Percentiles rank a stretch among this genome's conserved stretches.
These are phyloP conservation scores for Silurus meridionalis DNA, from an alignment of 2,113 vertebrate species.

Conservation along the genomic window DNA sequence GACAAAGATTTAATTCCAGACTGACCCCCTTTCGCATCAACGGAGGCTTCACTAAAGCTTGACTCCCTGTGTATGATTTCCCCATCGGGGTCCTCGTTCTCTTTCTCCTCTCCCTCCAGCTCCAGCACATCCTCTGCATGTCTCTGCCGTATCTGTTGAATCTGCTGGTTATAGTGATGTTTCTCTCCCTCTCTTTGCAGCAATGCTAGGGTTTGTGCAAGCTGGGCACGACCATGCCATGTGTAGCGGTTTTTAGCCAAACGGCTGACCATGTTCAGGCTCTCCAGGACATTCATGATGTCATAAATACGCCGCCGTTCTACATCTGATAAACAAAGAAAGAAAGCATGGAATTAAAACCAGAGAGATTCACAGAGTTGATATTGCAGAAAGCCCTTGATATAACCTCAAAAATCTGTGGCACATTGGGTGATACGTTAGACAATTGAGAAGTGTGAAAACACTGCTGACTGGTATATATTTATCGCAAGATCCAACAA, in stretches of 20 bases:
- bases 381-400: neutral
- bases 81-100: constrained; percentile 65
- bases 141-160: constrained; percentile 83
- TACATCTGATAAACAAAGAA: constrained; percentile 71
- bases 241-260: constrained; percentile 91
- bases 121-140: constrained; percentile 77
- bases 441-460: neutral
- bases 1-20: neutral
- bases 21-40: constrained; percentile 89
- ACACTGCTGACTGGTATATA: neutral
- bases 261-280: constrained; percentile 95
- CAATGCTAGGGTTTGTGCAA: constrained; percentile 83
- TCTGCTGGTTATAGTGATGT: constrained; percentile 83
- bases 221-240: constrained; percentile 87
- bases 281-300: constrained; percentile 96
- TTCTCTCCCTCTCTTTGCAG: constrained; percentile 83
- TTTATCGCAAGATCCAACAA: neutral
- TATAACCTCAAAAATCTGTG: neutral
- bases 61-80: constrained; percentile 50
- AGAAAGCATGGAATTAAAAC: neutral
- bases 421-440: too few relatives aligned
- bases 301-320: constrained; percentile 95
- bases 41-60: constrained; percentile 84
- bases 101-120: constrained; percentile 68
- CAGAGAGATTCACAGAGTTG: neutral